Percentiles rank a stretch among this genome's conserved stretches.
Conservation (phyloP, 1,140 invertebrate species). For the Anthonomus grandis region DNA sequence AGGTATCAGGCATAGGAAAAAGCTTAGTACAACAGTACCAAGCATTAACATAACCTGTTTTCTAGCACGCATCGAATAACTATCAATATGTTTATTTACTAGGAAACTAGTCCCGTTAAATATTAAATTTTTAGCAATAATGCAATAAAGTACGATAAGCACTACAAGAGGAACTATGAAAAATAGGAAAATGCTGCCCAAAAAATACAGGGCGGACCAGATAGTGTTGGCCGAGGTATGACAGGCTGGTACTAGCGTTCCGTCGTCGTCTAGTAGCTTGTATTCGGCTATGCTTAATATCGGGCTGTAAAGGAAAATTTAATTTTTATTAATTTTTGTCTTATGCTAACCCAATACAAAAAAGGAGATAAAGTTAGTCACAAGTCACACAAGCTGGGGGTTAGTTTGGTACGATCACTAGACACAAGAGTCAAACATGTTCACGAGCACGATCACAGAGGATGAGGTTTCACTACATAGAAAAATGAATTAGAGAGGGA, state of each 20-base stretch:
- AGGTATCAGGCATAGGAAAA: slow-evolving; percentile 83
- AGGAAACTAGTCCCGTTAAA: slow-evolving; percentile 59
- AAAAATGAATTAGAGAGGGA: too few relatives aligned
- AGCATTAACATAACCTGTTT: slow-evolving; percentile 78
- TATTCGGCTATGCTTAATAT: slow-evolving; percentile 64
- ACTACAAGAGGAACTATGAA: slow-evolving; percentile 74
- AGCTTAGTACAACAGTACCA: slow-evolving; percentile 76
- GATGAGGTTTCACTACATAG: too few relatives aligned
- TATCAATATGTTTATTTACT: slow-evolving; percentile 59
- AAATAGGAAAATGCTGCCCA: slow-evolving; percentile 67
- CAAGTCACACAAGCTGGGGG: too few relatives aligned
- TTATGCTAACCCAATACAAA: too few relatives aligned
- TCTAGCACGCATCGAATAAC: slow-evolving; percentile 59
- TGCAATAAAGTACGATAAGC: slow-evolving; percentile 70
- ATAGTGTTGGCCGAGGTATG: slow-evolving; percentile 62
- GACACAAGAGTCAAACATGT: too few relatives aligned
- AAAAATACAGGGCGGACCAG: slow-evolving; percentile 71
- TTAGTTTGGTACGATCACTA: too few relatives aligned
- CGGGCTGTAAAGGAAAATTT: slow-evolving; percentile 54
- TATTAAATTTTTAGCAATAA: slow-evolving; percentile 73
- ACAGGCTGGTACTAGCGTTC: slow-evolving; percentile 58
- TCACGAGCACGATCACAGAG: too few relatives aligned
- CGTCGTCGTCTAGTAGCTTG: slow-evolving; percentile 54
- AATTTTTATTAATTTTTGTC: too few relatives aligned
- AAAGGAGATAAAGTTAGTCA: too few relatives aligned